phyloP scores from a whole-genome alignment of 2,888 invertebrate genomes.

The Cataglyphis livida region DNA sequence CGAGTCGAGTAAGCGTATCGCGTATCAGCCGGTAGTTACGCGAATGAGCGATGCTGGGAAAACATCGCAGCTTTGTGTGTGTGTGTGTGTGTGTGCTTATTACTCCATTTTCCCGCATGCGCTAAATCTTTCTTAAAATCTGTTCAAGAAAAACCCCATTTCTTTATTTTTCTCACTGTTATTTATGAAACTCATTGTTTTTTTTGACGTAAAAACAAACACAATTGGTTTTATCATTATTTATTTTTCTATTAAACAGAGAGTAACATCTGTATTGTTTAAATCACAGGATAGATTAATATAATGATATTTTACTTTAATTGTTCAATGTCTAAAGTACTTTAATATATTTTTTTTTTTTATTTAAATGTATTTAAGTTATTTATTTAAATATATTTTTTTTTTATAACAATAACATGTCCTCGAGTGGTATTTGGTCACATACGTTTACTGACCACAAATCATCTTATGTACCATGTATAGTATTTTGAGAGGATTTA shows the following conservation, averaged over 20 bases:
- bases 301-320: background rate
- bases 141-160: background rate
- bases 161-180: slow-evolving; percentile 20
- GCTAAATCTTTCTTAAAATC: slow-evolving; percentile 74
- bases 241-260: background rate
- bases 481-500: slow-evolving; percentile 22
- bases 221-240: background rate
- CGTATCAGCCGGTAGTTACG: slow-evolving; percentile 64
- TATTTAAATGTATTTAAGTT: no score
- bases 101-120: slow-evolving; percentile 65
- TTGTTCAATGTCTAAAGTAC: background rate
- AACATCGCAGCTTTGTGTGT: slow-evolving; percentile 54
- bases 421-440: background rate
- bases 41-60: slow-evolving; percentile 68
- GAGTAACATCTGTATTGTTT: background rate
- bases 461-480: slow-evolving; percentile 11
- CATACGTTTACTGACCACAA: slow-evolving; percentile 10
- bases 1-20: slow-evolving; percentile 67
- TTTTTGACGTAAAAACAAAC: background rate
- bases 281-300: background rate
- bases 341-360: no score
- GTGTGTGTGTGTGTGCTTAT: slow-evolving; percentile 43
- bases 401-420: background rate
- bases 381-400: background rate
- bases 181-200: slow-evolving; percentile 32